Conservation (phyloP, 2,113 vertebrate species). For the Callaeas wilsoni region DNA sequence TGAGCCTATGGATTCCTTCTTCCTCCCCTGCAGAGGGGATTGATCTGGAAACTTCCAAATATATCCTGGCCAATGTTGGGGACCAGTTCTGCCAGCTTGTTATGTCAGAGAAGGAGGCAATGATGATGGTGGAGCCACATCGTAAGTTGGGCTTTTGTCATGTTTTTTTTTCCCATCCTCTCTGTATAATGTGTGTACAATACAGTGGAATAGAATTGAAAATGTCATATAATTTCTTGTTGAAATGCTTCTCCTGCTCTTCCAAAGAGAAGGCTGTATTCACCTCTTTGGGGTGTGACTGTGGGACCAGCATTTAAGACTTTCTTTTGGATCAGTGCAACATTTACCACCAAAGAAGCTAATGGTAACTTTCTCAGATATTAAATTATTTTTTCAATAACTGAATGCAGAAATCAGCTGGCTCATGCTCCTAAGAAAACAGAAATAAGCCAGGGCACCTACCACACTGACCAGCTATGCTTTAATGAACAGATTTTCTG, state of each 20-base stretch:
- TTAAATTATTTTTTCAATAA: background rate
- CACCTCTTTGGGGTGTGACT: background rate
- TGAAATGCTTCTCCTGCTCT: background rate
- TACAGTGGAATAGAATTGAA: background rate
- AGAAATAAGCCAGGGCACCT: background rate
- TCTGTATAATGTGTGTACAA: background rate
- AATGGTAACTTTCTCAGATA: background rate
- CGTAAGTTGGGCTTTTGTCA: conserved; percentile 77
- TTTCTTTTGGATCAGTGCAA: background rate
- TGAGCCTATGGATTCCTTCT: conserved; percentile 95
- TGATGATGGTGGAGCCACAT: conserved; percentile 99
- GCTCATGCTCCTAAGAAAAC: background rate
- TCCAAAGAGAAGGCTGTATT: background rate
- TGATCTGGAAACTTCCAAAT: conserved; percentile 97
- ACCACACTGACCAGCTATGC: background rate
- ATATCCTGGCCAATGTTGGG: conserved; percentile 96
- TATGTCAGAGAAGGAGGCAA: conserved; percentile 98
- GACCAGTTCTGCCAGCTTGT: conserved; percentile 99
- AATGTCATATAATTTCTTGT: background rate
- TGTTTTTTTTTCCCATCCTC: background rate
- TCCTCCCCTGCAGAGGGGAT: conserved; percentile 87
- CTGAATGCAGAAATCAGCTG: background rate
- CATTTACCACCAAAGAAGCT: background rate
- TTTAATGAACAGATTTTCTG: background rate
- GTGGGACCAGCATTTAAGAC: background rate